Evolutionary conservation across 2,797 vertebrate species (phyloP).

Genomic region (Galagoides demidoff): DNA sequence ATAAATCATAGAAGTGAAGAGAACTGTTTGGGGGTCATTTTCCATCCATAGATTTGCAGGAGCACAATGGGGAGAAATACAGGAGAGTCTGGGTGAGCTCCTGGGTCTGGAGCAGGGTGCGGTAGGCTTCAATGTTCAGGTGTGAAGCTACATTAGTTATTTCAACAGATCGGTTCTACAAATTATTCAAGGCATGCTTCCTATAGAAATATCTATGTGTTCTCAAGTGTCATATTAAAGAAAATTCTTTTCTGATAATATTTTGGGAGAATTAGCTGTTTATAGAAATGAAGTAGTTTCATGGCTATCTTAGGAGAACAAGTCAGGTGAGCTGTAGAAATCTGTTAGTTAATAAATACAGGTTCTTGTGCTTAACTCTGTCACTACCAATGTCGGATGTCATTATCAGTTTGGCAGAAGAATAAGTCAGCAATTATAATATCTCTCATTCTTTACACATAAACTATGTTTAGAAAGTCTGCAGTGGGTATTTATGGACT

Average conservation of each 20-base stretch:
- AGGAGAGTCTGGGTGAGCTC: not conserved
- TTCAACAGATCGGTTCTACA: not conserved
- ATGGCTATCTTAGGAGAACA: not conserved
- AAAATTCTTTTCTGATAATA: not conserved
- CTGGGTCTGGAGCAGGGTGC: not conserved
- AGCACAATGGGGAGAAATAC: not conserved
- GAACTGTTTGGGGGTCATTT: not conserved
- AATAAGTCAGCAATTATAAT: slow-evolving; percentile 33
- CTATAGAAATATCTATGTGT: not conserved
- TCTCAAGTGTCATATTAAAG: not conserved
- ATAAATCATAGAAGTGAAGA: not conserved
- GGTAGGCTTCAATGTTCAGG: not conserved
- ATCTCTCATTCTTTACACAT: slow-evolving; percentile 32
- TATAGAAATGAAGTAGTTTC: not conserved
- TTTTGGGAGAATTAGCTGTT: not conserved
- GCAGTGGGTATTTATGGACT: slow-evolving; percentile 21
- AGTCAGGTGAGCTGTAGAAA: not conserved
- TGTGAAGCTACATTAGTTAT: not conserved
- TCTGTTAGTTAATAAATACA: not conserved
- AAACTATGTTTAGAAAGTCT: not conserved
- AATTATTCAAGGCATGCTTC: not conserved
- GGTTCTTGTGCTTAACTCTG: not conserved
- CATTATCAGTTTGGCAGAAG: slow-evolving; percentile 4
- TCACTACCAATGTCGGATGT: not conserved
- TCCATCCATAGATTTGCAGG: not conserved